Evolutionary conservation across 2,888 invertebrate species (phyloP), one percentile per base, ranked within the genome.

Genomic region (Caenorhabditis afra): DNA sequence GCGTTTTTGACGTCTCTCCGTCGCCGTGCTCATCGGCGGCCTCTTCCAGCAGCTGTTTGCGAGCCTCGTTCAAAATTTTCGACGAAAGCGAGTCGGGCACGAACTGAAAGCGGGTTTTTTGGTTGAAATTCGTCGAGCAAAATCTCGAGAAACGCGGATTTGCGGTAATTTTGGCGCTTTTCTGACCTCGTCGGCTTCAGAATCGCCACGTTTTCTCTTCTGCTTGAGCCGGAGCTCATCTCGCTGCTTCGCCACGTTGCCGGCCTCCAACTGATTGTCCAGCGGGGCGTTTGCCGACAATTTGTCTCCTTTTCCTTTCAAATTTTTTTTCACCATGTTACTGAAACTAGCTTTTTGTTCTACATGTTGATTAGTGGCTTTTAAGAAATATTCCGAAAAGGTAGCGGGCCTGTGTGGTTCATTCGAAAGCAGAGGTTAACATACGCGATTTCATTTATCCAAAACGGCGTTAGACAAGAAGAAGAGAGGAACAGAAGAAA

Each of bases 31-130:
- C 76, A 18, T 81, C 79, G 12, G 74, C 49, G 20, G 66, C 79
- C 11, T 82, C 84, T 57, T 86, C 86, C 29, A 68, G 52, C 62
- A 83, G 58, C 68, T 84, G 84, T 57, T 83, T 83, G 10, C 85
- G 77, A 14, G 87, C 86, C 50, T 76, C 79, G n/a, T 74, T 67
- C 50, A 87, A 61, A 67, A 87, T 87, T 79, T 87, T 87, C 14
- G 82, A 79, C 10, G 85, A 84, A 5, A 87, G 67, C 37, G 82
- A 82, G 39, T 77, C 80, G 7, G 83, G 81, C 18, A 87, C 57
- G 59, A 77, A 87, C 86, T 87, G 55, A 29, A 29, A 29, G 3
- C 29, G 29, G 29, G 3, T 29, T 29, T 29, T 29, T 7, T 29
- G 3, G 29, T 7, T n/a, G n/a, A 7, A 29, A 5, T 29, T 29